Evolutionary conservation across 2,113 vertebrate genomes (phyloP).

Genomic region (Rousettus leschenaultii): DNA sequence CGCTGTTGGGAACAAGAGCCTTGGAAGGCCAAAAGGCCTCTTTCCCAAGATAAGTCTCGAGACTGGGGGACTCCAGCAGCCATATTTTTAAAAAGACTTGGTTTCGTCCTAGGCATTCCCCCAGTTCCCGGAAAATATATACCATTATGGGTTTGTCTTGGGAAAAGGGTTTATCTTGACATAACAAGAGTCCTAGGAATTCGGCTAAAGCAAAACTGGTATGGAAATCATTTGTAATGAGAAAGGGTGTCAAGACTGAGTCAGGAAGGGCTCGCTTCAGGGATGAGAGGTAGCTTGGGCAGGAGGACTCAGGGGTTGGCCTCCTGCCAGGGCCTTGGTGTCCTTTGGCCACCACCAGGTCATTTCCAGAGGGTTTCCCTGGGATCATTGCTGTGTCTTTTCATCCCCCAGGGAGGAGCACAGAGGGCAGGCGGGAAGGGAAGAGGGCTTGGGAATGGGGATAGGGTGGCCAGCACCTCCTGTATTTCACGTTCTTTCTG

Average conservation of each 20-base stretch:
- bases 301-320: fast-evolving
- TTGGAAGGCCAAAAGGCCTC: background rate
- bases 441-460: background rate
- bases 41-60: background rate
- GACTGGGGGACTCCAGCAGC: background rate
- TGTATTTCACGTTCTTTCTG: background rate
- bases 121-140: background rate
- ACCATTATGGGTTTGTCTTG: background rate
- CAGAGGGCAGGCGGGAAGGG: background rate
- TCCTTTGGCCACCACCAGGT: background rate
- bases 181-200: background rate
- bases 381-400: background rate
- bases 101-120: background rate
- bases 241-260: background rate
- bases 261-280: background rate
- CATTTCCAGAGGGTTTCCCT: background rate
- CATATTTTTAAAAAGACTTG: background rate
- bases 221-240: background rate
- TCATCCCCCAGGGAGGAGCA: background rate
- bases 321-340: background rate
- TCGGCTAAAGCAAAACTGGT: background rate
- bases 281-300: background rate
- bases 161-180: background rate
- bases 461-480: fast-evolving
- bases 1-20: background rate